Evolutionary conservation across 2,797 vertebrate species (phyloP).

Genomic region (Cyprinella venusta): DNA sequence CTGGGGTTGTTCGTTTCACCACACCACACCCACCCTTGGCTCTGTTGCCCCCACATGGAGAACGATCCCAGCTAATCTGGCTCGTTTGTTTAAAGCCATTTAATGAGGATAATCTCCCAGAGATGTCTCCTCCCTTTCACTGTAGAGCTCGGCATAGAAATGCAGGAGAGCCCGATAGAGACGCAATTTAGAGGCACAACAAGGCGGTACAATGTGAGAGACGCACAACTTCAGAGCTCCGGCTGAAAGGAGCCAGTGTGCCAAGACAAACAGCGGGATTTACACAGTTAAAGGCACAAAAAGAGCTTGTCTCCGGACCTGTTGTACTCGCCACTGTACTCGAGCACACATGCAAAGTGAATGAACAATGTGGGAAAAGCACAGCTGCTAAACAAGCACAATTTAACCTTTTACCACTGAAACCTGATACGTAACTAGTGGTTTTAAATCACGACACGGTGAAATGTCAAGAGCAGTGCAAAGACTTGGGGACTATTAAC

Average conservation of each 20-base stretch:
- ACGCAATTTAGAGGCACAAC: conserved; percentile 70
- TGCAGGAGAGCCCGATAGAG: conserved; percentile 60
- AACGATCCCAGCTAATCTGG: conserved; percentile 67
- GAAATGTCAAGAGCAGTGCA: not conserved
- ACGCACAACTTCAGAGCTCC: conserved; percentile 66
- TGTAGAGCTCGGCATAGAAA: conserved; percentile 58
- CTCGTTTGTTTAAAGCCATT: conserved; percentile 73
- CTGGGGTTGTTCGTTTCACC: conserved; percentile 34
- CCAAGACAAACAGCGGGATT: conserved; percentile 66
- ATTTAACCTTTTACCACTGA: not conserved
- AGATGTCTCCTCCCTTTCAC: conserved; percentile 64
- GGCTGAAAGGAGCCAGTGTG: conserved; percentile 73
- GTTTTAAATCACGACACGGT: not conserved
- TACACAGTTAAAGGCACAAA: conserved; percentile 50
- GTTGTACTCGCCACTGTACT: conserved; percentile 54
- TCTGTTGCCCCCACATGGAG: conserved; percentile 38
- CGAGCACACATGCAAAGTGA: not conserved
- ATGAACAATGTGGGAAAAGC: not conserved
- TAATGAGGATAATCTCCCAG: conserved; percentile 73
- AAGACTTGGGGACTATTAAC: conserved; percentile 8
- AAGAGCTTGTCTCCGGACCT: conserved; percentile 54
- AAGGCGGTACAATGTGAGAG: conserved; percentile 73
- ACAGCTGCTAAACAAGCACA: not conserved
- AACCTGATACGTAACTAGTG: not conserved
- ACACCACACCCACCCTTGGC: conserved; percentile 48